These are phyloP conservation scores for Drosophila anceps DNA, from an alignment of 2,888 invertebrate genomes.

Conservation along the genomic window DNA sequence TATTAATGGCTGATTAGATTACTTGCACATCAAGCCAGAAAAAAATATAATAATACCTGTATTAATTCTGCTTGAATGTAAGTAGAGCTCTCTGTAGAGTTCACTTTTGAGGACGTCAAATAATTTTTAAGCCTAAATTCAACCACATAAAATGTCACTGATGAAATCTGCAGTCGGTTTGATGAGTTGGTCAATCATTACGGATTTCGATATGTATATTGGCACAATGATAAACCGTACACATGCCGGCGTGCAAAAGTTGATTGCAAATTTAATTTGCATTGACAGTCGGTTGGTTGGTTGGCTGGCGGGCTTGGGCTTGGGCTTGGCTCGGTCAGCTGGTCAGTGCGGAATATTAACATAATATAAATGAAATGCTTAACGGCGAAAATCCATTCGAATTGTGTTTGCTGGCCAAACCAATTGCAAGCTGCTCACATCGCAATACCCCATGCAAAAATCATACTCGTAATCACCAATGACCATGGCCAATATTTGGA, in stretches of 20 bases:
- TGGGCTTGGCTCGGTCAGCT: conserved; percentile 18
- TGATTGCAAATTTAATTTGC: conserved; percentile 61
- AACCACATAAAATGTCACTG: not conserved
- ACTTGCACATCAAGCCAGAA: conserved; percentile 25
- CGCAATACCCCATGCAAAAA: conserved; percentile 34
- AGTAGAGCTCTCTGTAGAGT: not conserved
- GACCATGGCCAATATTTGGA: conserved; percentile 39
- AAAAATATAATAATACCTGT: not conserved
- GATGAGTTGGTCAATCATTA: conserved; percentile 20
- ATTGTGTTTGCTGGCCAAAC: conserved; percentile 60
- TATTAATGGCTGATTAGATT: conserved; percentile 46
- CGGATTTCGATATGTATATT: conserved; percentile 14
- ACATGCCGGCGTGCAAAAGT: conserved; percentile 11
- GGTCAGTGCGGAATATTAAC: conserved; percentile 43
- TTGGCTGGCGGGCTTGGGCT: not conserved
- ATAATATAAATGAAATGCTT: conserved; percentile 70
- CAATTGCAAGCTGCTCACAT: conserved; percentile 47
- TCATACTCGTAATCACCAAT: conserved; percentile 37
- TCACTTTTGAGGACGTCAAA: not conserved
- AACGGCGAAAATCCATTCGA: conserved; percentile 50
- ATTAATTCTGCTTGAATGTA: not conserved
- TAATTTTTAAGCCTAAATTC: not conserved
- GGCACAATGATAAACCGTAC: conserved; percentile 34
- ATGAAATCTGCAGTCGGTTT: conserved; percentile 12
- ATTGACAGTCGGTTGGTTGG: conserved; percentile 41